Conservation (phyloP, 1,140 invertebrate genomes). For the Philotrypesis tridentata region DNA sequence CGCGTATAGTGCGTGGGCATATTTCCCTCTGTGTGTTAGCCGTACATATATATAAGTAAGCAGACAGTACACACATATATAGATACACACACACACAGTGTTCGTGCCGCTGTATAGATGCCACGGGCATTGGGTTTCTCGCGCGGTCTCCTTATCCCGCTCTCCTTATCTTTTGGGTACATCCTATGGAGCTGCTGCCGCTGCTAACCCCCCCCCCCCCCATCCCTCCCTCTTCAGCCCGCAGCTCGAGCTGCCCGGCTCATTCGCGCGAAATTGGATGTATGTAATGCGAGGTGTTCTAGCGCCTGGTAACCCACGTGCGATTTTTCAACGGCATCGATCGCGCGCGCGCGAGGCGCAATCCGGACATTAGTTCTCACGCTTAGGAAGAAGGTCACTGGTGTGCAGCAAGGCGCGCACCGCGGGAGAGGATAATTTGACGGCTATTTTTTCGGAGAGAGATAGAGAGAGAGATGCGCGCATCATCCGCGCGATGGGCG, state of each 20-base stretch:
- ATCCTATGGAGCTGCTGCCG: slow-evolving; percentile 39
- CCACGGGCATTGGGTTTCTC: slow-evolving; percentile 63
- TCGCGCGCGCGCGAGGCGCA: background rate
- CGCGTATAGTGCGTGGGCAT: slow-evolving; percentile 47
- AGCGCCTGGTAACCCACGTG: background rate
- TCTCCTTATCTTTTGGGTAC: slow-evolving; percentile 52
- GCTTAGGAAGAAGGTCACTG: slow-evolving; percentile 21
- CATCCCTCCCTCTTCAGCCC: too few species aligned
- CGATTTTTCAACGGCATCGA: background rate
- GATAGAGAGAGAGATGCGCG: too few species aligned
- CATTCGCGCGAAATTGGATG: slow-evolving; percentile 17
- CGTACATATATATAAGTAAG: too few species aligned
- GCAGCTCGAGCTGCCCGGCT: too few species aligned
- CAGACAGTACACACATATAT: too few species aligned
- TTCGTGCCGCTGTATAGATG: slow-evolving; percentile 21
- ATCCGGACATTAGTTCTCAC: slow-evolving; percentile 35
- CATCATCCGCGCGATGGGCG: too few species aligned
- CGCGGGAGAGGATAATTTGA: background rate
- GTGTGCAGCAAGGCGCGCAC: too few species aligned
- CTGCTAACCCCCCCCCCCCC: too few species aligned
- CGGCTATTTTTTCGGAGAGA: background rate
- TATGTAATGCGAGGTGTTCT: slow-evolving; percentile 6
- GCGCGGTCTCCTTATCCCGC: slow-evolving; percentile 53
- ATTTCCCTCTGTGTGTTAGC: background rate
- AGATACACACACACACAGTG: too few species aligned